Base-by-base conservation (phyloP, 2,113 vertebrate genomes). In the Emydocephalus ijimae region DNA sequence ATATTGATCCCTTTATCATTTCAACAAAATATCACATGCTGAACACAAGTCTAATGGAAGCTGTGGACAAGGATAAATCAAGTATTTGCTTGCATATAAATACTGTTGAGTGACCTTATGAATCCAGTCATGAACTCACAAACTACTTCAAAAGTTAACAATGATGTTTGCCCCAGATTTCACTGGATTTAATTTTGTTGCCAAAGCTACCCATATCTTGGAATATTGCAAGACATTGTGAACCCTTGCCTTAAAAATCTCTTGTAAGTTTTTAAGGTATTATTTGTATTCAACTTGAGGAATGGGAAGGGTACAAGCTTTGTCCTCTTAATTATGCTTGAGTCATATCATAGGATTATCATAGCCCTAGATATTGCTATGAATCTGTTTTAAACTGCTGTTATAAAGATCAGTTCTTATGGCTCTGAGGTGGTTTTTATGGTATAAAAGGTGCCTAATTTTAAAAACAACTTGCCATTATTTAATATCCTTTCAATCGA, bases 391-490 rank as follows among this genome's bases (percentile, higher is more conserved):
- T 81, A 43, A 43, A 81, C 74, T 81, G 34, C 74, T 43, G 34
- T 81, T 86, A 69, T 21, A 88, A 85, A 93, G 81, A 4, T 85
- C 90, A 34, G 24, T 54, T 15, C 15, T 59, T 3, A 10, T 9
- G 43, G 48, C 85, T 54, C 29, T 39, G 7, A 90, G 15, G 43
- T 29, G 43, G 57, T 90, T 93, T 94, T 93, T 95, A 85, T 85
- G 43, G 93, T 87, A 50, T 90, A 96, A 92, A 0, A 96, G 89
- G 43, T 86, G 85, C 29, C 92, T 61, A 89, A 3, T 85, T 26
- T 92, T 89, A 95, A 56, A 93, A 91, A 89, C 61, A 92, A 90
- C 89, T 89, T 89, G 34, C 24, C 94, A 87, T 69, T 4, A 0
- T 87, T 93, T 93, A 54, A 90, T 91, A 39, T 29, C 26, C 12